Evolutionary conservation across 2,888 invertebrate genomes (phyloP).

Genomic region (Trypoxylon attenuatum): DNA sequence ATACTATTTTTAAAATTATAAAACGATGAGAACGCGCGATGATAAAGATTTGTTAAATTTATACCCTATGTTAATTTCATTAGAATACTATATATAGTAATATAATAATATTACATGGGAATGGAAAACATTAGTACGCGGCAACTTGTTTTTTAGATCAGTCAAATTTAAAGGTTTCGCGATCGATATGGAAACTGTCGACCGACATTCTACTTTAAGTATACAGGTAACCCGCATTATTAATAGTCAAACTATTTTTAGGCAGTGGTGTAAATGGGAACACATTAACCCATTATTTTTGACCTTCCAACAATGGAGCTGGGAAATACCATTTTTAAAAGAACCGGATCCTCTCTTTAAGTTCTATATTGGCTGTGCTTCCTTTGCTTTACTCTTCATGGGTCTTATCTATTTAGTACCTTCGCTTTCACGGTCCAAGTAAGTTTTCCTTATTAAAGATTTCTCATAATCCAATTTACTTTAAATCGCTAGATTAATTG

Average conservation of each 20-base stretch:
- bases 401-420: conserved; percentile 78
- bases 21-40: too few relatives aligned
- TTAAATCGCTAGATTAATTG: not conserved
- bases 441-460: conserved; percentile 59
- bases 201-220: too few relatives aligned
- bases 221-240: not conserved
- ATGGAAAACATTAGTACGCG: too few relatives aligned
- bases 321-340: conserved; percentile 84
- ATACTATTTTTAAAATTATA: too few relatives aligned
- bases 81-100: too few relatives aligned
- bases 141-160: not conserved
- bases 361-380: conserved; percentile 82
- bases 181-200: too few relatives aligned
- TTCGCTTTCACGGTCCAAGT: conserved; percentile 77
- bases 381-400: conserved; percentile 78
- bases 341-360: conserved; percentile 90
- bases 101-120: too few relatives aligned
- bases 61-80: too few relatives aligned
- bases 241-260: too few relatives aligned
- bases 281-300: conserved; percentile 79
- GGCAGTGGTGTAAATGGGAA: conserved; percentile 81
- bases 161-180: too few relatives aligned
- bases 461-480: not conserved
- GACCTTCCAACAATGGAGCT: conserved; percentile 79
- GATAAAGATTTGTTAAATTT: too few relatives aligned